Conservation (phyloP, 2,797 vertebrate species). For the Halcyon badia region DNA sequence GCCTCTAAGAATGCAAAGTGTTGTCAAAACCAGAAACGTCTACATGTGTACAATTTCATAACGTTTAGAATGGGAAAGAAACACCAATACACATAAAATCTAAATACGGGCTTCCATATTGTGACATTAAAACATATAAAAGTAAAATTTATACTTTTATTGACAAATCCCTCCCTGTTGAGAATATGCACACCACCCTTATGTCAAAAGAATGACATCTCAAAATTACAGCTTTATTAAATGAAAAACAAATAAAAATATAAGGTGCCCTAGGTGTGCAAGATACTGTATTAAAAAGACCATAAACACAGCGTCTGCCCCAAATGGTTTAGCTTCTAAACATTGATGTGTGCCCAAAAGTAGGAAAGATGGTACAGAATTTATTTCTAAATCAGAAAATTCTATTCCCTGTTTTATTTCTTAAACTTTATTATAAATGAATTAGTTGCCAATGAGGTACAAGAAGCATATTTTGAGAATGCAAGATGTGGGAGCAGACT, state of each 20-base stretch:
- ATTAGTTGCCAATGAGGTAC: not conserved
- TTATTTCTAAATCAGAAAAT: not conserved
- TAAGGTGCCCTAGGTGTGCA: not conserved
- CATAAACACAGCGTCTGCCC: not conserved
- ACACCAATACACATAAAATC: fast-evolving
- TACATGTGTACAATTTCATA: not conserved
- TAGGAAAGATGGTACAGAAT: not conserved
- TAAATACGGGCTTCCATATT: not conserved
- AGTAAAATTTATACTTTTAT: not conserved
- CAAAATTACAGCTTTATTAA: not conserved
- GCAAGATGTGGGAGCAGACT: not conserved
- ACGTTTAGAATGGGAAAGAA: not conserved
- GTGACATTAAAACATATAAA: not conserved
- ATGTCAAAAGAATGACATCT: not conserved
- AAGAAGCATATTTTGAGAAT: not conserved
- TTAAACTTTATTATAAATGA: not conserved
- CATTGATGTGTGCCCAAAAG: not conserved
- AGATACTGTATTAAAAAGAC: not conserved
- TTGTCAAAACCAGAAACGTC: not conserved
- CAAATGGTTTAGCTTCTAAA: not conserved
- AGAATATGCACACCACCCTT: not conserved
- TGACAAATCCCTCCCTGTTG: not conserved
- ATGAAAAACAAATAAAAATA: not conserved
- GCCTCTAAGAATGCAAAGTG: not conserved
- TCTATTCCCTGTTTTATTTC: not conserved